Evolutionary conservation across 2,888 invertebrate species (phyloP).

Genomic region (Dimorphilus gyrociliatus): DNA sequence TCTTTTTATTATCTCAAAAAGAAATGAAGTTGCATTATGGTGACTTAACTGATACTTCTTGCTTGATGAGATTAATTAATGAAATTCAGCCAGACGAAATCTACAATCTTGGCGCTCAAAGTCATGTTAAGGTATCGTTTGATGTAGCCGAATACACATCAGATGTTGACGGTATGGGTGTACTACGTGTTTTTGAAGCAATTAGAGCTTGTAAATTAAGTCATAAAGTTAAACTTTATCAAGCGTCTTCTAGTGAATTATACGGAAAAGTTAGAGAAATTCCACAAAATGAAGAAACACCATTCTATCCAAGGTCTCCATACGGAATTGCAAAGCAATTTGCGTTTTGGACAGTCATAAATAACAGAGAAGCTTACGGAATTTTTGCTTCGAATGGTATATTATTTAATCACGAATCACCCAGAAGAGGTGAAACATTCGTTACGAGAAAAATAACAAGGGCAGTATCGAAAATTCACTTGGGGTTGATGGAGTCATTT

Average conservation of each 20-base stretch:
- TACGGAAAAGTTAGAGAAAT: conserved; percentile 38
- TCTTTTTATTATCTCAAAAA: too few relatives aligned
- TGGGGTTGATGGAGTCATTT: conserved; percentile 64
- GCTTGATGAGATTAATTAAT: conserved; percentile 68
- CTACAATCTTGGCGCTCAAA: conserved; percentile 95
- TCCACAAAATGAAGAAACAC: conserved; percentile 38
- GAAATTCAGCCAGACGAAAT: conserved; percentile 71
- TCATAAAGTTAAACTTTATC: conserved; percentile 40
- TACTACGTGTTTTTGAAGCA: conserved; percentile 34
- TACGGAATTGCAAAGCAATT: conserved; percentile 39
- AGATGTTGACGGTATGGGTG: conserved; percentile 46
- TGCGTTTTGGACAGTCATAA: conserved; percentile 37
- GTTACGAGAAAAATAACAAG: conserved; percentile 95
- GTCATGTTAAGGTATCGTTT: conserved; percentile 97
- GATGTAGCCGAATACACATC: conserved; percentile 97
- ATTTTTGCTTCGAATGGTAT: conserved; percentile 39
- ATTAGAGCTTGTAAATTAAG: conserved; percentile 41
- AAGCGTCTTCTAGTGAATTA: conserved; percentile 38
- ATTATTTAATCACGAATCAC: conserved; percentile 39
- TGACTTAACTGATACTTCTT: conserved; percentile 93
- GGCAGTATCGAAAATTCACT: conserved; percentile 83
- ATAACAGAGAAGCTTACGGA: conserved; percentile 37
- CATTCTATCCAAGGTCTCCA: conserved; percentile 38
- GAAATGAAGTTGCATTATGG: conserved; percentile 88
- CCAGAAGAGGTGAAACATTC: conserved; percentile 60